A percentile compares a stretch with the other conserved stretches of the same genome.
Evolutionary conservation across 2,888 invertebrate genomes (phyloP).

Genomic region (Melanchra persicariae): DNA sequence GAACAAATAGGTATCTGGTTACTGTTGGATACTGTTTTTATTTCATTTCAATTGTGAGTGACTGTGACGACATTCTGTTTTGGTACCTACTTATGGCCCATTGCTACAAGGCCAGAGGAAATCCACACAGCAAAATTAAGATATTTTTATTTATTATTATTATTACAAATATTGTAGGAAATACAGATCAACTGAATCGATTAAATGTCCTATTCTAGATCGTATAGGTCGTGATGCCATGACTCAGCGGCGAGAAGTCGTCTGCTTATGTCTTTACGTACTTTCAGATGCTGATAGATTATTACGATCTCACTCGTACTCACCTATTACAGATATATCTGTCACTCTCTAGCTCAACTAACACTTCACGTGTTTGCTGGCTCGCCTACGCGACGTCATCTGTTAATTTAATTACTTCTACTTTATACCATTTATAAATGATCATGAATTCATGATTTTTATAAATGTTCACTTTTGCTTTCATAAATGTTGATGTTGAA

Average conservation of each 20-base stretch:
- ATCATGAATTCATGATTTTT: constrained; percentile 59
- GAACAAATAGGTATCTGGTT: constrained; percentile 43
- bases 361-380: constrained; percentile 75
- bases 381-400: constrained; percentile 81
- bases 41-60: neutral
- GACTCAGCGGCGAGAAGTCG: constrained; percentile 83
- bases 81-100: constrained; percentile 26
- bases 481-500: constrained; percentile 8
- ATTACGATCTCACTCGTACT: constrained; percentile 80
- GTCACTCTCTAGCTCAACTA: constrained; percentile 77
- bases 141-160: constrained; percentile 43
- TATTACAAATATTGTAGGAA: constrained; percentile 62
- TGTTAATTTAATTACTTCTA: constrained; percentile 86
- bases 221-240: constrained; percentile 71
- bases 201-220: constrained; percentile 72
- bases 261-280: constrained; percentile 74
- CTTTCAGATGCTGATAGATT: constrained; percentile 77
- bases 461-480: constrained; percentile 39
- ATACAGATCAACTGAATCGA: constrained; percentile 60
- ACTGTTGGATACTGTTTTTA: constrained; percentile 21
- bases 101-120: constrained; percentile 68
- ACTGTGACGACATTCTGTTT: constrained; percentile 28
- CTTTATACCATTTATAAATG: constrained; percentile 71
- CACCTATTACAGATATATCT: constrained; percentile 70
- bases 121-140: constrained; percentile 53